Evolutionary conservation across 2,113 vertebrate genomes (phyloP), one percentile per base, ranked within the genome.

Genomic region (Psophia crepitans): DNA sequence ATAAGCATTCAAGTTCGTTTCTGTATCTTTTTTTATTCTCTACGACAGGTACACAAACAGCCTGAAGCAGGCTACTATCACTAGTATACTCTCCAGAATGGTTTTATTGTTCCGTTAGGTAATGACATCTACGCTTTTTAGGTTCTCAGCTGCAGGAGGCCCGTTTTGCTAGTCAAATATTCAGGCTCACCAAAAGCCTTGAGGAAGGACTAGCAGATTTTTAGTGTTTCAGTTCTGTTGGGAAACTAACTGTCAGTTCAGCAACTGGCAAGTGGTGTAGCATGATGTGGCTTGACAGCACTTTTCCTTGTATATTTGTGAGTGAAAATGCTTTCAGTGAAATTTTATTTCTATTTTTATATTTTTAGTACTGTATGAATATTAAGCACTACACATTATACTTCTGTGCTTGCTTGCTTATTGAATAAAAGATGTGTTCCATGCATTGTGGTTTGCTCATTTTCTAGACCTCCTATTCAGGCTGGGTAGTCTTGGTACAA

Each of bases 261-360:
- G 91, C 80, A 79, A 57, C 94, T 91, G 96, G 93, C 77, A 57
- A 68, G 57, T 54, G 57, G 96, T 94, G 23, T 89, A 51, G 81
- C 91, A 94, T 97, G 91, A 93, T 94, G 97, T 97, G 96, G 96
- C 92, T 97, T 97, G 90, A 94, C 90, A 77, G 97, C 95, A 65
- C 95, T 95, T 95, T 95, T 93, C 71, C 93, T 93, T 93, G 95
- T 92, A 96, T 96, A 89, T 97, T 94, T 93, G 95, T 95, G 97
- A 96, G 95, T 97, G 97, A 93, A 95, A 97, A 97, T 92, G 98
- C 98, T 97, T 96, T 96, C 94, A 94, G 97, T 97, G 97, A 97
- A 95, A 96, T 98, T 98, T 97, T 79, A 75, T 97, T 98, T 97
- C 97, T 98, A 98, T 97, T 98, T 98, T 98, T 98, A 97, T 98